A percentile compares a stretch with the other conserved stretches of the same genome.
Conservation (phyloP, 2,888 invertebrate genomes). For the Chironomus riparius region DNA sequence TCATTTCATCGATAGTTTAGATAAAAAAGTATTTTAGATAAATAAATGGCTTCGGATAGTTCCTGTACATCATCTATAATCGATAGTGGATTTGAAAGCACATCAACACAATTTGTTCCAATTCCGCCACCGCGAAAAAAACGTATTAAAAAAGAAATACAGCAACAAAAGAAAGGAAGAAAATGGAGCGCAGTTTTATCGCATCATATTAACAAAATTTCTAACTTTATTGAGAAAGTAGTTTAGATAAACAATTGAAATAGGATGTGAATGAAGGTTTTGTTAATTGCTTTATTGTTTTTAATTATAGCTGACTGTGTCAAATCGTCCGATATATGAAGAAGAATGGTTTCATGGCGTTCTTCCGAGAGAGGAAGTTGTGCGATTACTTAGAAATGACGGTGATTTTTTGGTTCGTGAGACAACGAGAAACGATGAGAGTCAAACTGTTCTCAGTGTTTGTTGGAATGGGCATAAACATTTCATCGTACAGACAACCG, state of each 20-base stretch:
- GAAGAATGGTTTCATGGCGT: slow-evolving; percentile 98
- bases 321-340: slow-evolving; percentile 66
- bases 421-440: slow-evolving; percentile 82
- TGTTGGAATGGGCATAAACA: slow-evolving; percentile 96
- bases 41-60: slow-evolving; percentile 30
- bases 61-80: slow-evolving; percentile 33
- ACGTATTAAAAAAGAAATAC: slow-evolving; percentile 33
- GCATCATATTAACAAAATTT: background rate
- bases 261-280: background rate
- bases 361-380: slow-evolving; percentile 90
- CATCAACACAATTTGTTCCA: slow-evolving; percentile 30
- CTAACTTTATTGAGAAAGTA: background rate
- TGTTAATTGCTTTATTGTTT: background rate
- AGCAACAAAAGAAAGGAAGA: background rate
- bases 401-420: slow-evolving; percentile 93
- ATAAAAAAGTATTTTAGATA: background rate
- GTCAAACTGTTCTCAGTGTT: slow-evolving; percentile 88
- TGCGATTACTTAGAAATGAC: slow-evolving; percentile 77
- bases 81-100: slow-evolving; percentile 27
- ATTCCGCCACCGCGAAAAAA: slow-evolving; percentile 39
- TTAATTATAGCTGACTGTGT: slow-evolving; percentile 38
- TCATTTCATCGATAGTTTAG: background rate
- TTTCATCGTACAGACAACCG: slow-evolving; percentile 91
- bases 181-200: background rate
- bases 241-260: too few relatives aligned